Percentiles rank a stretch among this genome's conserved stretches.
phyloP scores from a whole-genome alignment of 2,113 vertebrate species.

The Fulmarus glacialis region DNA sequence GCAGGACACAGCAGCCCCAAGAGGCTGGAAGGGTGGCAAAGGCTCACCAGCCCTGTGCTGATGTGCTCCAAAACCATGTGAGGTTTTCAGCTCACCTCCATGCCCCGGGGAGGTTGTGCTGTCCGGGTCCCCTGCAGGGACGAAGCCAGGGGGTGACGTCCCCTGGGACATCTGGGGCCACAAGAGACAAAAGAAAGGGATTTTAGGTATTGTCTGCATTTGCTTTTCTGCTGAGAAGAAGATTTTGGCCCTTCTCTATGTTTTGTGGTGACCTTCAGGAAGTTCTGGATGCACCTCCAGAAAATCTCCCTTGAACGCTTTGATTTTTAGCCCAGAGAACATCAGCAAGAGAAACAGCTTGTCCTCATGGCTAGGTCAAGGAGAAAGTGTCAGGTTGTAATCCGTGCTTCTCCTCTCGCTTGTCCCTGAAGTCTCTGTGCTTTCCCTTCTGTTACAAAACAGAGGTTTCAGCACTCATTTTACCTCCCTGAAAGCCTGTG shows the following conservation, averaged over 20 bases:
- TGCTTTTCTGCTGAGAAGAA: not conserved
- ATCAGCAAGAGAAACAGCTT: not conserved
- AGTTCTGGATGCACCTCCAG: not conserved
- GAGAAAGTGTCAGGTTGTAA: not conserved
- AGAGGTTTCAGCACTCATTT: not conserved
- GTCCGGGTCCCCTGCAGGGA: accelerated
- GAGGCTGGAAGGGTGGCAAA: not conserved
- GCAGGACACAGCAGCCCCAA: not conserved
- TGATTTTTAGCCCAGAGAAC: not conserved
- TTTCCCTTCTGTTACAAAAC: not conserved
- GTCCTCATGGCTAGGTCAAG: not conserved
- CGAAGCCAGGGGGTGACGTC: not conserved
- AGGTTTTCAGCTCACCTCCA: not conserved
- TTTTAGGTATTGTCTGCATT: not conserved
- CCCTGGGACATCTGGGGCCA: not conserved
- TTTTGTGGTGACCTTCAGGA: not conserved
- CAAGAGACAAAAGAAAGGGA: not conserved
- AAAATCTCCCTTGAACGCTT: not conserved
- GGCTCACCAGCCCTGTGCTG: not conserved
- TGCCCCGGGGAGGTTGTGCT: not conserved
- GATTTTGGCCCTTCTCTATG: not conserved
- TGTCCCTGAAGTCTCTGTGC: not conserved
- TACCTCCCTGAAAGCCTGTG: not conserved
- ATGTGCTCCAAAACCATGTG: not conserved
- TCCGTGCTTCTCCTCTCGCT: not conserved